phyloP scores from a whole-genome alignment of 2,888 invertebrate genomes.

The Rhamnusium bicolor region DNA sequence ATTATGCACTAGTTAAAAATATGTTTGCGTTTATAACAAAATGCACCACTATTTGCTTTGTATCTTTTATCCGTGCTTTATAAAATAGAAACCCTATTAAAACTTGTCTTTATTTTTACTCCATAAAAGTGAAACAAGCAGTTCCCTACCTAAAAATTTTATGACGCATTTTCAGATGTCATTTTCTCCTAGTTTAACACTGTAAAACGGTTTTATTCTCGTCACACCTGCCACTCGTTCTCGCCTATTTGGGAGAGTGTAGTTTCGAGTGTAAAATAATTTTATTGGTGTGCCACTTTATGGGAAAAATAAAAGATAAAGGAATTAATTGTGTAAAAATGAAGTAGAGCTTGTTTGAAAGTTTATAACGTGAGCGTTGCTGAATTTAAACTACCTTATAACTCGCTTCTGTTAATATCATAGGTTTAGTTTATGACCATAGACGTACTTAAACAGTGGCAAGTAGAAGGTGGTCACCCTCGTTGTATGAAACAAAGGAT shows the following conservation, averaged over 20 bases:
- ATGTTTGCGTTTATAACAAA: neutral
- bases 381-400: constrained; percentile 11
- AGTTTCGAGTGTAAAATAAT: constrained; percentile 15
- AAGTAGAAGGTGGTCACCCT: neutral
- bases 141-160: constrained; percentile 40
- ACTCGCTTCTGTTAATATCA: neutral
- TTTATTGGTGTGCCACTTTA: constrained; percentile 47
- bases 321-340: constrained; percentile 44
- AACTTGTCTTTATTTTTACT: constrained; percentile 10
- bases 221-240: constrained; percentile 34
- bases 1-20: neutral
- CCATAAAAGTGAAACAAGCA: constrained; percentile 17
- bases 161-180: constrained; percentile 46
- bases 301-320: constrained; percentile 45
- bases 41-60: neutral
- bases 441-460: neutral
- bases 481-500: no score
- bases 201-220: constrained; percentile 34
- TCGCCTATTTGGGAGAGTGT: constrained; percentile 5
- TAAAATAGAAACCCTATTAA: constrained; percentile 22
- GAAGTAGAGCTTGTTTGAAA: constrained; percentile 3
- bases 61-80: constrained; percentile 12
- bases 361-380: neutral
- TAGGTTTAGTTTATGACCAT: neutral
- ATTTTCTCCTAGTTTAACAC: constrained; percentile 34